Conservation (phyloP, 2,888 invertebrate genomes). For the Drosophila suboccidentalis region DNA sequence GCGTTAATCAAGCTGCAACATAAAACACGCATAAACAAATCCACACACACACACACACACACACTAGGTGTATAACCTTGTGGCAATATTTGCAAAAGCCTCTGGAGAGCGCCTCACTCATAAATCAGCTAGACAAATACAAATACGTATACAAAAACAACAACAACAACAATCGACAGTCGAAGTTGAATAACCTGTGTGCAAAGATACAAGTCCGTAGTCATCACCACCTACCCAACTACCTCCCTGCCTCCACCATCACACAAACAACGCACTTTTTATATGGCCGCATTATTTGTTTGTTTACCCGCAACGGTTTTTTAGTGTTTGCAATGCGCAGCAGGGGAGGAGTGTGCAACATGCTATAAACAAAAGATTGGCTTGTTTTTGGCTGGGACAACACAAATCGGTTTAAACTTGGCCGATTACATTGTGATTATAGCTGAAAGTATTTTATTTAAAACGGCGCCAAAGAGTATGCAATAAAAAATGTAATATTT, state of each 20-base stretch:
- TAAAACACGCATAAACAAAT: slow-evolving; percentile 42
- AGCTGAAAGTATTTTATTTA: slow-evolving; percentile 3
- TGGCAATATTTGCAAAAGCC: slow-evolving; percentile 67
- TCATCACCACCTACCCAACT: background rate
- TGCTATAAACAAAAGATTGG: slow-evolving; percentile 20
- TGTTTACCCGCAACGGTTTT: slow-evolving; percentile 48
- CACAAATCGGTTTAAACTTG: slow-evolving; percentile 20
- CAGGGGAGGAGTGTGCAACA: background rate
- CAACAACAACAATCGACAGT: slow-evolving; percentile 22
- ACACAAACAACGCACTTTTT: slow-evolving; percentile 30
- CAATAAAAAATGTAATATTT: background rate
- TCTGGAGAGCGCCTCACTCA: slow-evolving; percentile 51
- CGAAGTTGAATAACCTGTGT: slow-evolving; percentile 64
- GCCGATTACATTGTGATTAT: slow-evolving; percentile 14
- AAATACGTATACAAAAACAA: slow-evolving; percentile 58
- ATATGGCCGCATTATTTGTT: slow-evolving; percentile 52
- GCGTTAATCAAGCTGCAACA: slow-evolving; percentile 67
- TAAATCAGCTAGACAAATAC: slow-evolving; percentile 77
- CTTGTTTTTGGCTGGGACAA: slow-evolving; percentile 8
- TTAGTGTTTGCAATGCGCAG: slow-evolving; percentile 8
- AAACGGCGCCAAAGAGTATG: slow-evolving; percentile 1
- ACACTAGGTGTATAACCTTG: slow-evolving; percentile 42
- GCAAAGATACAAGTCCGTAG: slow-evolving; percentile 26
- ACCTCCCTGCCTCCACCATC: background rate
- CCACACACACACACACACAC: slow-evolving; percentile 13